Conservation (phyloP, 2,888 invertebrate species). For the Branchellion lobata region DNA sequence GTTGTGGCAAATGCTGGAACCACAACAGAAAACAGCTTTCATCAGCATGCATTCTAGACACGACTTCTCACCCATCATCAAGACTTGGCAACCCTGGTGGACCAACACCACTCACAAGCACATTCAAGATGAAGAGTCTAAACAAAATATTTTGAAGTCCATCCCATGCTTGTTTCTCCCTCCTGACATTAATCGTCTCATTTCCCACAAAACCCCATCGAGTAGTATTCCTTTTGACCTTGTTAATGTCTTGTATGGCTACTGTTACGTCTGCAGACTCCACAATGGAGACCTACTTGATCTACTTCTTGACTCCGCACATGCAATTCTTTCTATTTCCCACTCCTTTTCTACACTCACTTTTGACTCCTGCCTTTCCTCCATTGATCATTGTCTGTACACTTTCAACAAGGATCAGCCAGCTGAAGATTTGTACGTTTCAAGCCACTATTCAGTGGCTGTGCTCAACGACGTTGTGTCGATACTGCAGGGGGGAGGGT, state of each 20-base stretch:
- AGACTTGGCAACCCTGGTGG: constrained; percentile 38
- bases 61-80: constrained; percentile 10
- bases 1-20: constrained; percentile 17
- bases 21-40: constrained; percentile 16
- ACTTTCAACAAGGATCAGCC: not conserved
- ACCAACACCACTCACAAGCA: not conserved
- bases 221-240: constrained; percentile 11
- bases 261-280: constrained; percentile 22
- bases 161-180: not conserved
- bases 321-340: constrained; percentile 18
- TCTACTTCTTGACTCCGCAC: not conserved
- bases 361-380: not conserved
- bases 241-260: constrained; percentile 38
- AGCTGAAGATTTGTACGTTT: constrained; percentile 13
- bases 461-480: constrained; percentile 20
- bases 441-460: constrained; percentile 19
- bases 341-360: not conserved
- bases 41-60: not conserved
- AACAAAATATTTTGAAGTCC: not conserved
- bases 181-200: not conserved
- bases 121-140: constrained; percentile 24
- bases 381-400: constrained; percentile 24
- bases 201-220: not conserved
- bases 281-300: constrained; percentile 39
- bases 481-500: constrained; percentile 5